Base-by-base conservation (phyloP, 1,140 invertebrate genomes). In the Euglossa dilemma region DNA sequence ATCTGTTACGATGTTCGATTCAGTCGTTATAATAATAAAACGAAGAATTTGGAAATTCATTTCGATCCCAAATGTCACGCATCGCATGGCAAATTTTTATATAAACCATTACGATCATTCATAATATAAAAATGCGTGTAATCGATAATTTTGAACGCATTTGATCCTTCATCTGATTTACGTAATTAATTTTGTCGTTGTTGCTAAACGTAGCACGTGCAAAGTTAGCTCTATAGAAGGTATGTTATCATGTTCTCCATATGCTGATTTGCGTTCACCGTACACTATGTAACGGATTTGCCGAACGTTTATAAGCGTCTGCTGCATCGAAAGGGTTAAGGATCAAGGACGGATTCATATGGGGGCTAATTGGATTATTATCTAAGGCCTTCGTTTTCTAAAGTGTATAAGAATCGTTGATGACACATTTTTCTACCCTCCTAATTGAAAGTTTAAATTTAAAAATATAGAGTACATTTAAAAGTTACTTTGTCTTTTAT, bases 291-390 rank as follows among this genome's bases (percentile, higher is more conserved):
- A 81, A 81, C 52, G 45, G 52, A 69, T 82, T 75, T 75, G 43
- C 63, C 80, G 80, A 76, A 76, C 72, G 73, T 45, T 76, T 81
- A 54, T 81, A 81, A 75, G 12, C 80, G 71, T 11, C 54, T 52
- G 73, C 50, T 43, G 28, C 57, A 73, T 76, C 45, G 52, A 56
- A 75, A 74, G 71, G 72, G 80, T 82, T 52, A 76, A 57, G 80
- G 80, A 82, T 82, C 80, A 82, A 82, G 80, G 80, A 82, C 54
- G 73, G 43, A 82, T 82, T 66, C 73, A 82, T 82, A 82, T 56
- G 50, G 63, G 72, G 71, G 18, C 80, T 82, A 82, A 82, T 82
- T 76, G 72, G 72, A 76, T 82, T 82, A 82, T 76, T 82, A 82
- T 76, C 52, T 23, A 56, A 76, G 52, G 28, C 73, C 52, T 57